Conservation (phyloP, 2,888 invertebrate genomes). For the Anagyrus pseudococci region DNA sequence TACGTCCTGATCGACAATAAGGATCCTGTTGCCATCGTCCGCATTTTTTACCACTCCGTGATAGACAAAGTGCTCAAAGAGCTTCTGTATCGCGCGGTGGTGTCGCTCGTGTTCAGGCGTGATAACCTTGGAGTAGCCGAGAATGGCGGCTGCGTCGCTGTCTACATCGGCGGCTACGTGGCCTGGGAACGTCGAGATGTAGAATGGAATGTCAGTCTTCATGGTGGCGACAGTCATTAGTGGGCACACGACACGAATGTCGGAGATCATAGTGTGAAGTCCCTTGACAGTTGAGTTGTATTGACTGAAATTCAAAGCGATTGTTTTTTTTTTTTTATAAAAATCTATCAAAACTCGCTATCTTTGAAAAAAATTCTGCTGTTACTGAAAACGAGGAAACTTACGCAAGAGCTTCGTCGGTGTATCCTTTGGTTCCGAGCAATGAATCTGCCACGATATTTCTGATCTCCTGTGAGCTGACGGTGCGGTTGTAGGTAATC, state of each 20-base stretch:
- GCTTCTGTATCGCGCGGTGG: slow-evolving; percentile 79
- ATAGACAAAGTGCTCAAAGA: slow-evolving; percentile 84
- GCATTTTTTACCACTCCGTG: slow-evolving; percentile 75
- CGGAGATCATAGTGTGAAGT: slow-evolving; percentile 76
- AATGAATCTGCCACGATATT: slow-evolving; percentile 70
- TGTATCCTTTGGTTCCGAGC: slow-evolving; percentile 70
- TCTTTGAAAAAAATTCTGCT: neutral
- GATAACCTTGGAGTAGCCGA: slow-evolving; percentile 77
- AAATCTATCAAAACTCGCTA: too few species aligned
- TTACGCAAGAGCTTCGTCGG: slow-evolving; percentile 67
- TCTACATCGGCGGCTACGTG: slow-evolving; percentile 66
- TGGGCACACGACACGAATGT: slow-evolving; percentile 82
- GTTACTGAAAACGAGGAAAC: slow-evolving; percentile 9
- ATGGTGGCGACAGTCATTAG: slow-evolving; percentile 72
- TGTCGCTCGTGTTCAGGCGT: slow-evolving; percentile 77
- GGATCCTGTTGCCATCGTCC: slow-evolving; percentile 65
- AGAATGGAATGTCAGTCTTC: slow-evolving; percentile 73
- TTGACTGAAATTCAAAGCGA: neutral
- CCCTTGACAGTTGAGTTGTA: slow-evolving; percentile 70
- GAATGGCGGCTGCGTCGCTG: slow-evolving; percentile 79
- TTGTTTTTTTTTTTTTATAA: neutral
- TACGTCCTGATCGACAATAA: slow-evolving; percentile 76
- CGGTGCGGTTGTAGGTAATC: slow-evolving; percentile 68
- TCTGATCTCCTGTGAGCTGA: slow-evolving; percentile 72
- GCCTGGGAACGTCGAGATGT: slow-evolving; percentile 74